Percentiles rank a stretch among this genome's conserved stretches.
These are phyloP conservation scores for Lycophotia porphyrea DNA, from an alignment of 2,888 invertebrate genomes.

Conservation along the genomic window DNA sequence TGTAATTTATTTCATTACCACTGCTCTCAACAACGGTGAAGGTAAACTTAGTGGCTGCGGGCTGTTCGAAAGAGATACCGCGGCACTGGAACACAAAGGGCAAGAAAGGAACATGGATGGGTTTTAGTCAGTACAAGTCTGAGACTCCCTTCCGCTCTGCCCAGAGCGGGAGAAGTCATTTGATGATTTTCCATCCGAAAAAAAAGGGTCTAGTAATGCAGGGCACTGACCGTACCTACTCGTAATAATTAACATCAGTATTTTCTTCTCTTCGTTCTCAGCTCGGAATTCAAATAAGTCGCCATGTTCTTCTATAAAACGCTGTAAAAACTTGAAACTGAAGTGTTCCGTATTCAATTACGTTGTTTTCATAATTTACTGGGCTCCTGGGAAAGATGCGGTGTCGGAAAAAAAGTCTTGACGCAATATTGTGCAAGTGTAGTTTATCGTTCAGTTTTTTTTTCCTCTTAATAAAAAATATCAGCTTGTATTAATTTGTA, in stretches of 20 bases:
- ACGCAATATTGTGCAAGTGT: conserved; percentile 11
- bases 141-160: no score
- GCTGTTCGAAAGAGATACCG: no score
- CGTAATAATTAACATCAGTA: conserved; percentile 30
- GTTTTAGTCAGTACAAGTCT: no score
- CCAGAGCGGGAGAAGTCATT: no score
- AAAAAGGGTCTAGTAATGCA: no score
- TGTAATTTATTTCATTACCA: no score
- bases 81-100: no score
- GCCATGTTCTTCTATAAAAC: conserved; percentile 1
- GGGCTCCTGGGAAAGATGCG: conserved; percentile 14
- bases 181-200: no score
- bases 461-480: not conserved
- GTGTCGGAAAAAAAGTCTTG: conserved; percentile 1
- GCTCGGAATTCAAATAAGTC: conserved; percentile 43
- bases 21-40: no score
- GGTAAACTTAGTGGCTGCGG: no score
- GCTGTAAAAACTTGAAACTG: conserved; percentile 21
- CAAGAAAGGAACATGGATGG: no score
- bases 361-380: conserved; percentile 39
- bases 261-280: not conserved
- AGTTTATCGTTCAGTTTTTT: not conserved
- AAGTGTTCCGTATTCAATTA: conserved; percentile 10
- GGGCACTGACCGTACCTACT: no score
- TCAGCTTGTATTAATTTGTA: not conserved